Percentiles rank a stretch among this genome's conserved stretches.
These are phyloP conservation scores for Tragelaphus imberbis DNA, from an alignment of 2,113 vertebrate species.

Conservation along the genomic window DNA sequence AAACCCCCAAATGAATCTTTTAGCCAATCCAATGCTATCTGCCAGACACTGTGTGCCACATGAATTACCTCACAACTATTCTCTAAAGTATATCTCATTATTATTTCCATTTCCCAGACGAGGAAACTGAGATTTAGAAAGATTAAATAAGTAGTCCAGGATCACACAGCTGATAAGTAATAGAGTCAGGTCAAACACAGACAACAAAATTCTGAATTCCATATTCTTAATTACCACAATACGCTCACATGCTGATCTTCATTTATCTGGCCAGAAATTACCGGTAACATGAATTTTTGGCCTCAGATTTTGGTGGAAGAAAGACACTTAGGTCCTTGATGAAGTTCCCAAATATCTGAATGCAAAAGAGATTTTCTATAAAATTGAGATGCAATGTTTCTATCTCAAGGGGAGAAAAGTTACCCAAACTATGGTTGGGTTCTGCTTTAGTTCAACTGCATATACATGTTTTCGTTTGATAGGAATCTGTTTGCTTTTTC, in stretches of 20 bases:
- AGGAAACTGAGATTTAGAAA: neutral
- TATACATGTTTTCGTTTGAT: neutral
- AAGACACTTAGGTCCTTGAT: neutral
- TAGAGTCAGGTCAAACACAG: neutral
- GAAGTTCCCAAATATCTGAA: slow-evolving; percentile 19
- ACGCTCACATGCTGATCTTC: neutral
- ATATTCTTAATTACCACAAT: neutral
- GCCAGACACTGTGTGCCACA: neutral
- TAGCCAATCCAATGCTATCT: neutral
- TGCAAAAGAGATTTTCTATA: neutral
- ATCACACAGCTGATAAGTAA: neutral
- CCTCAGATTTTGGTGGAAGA: neutral
- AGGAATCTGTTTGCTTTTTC: neutral
- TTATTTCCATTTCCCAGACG: neutral
- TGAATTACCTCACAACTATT: neutral
- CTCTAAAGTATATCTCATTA: neutral
- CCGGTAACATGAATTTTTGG: neutral
- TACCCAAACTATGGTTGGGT: neutral
- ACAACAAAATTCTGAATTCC: neutral
- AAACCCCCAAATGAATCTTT: neutral
- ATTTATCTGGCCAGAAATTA: neutral
- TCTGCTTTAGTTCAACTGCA: neutral
- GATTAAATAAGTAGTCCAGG: neutral
- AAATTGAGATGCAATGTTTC: neutral
- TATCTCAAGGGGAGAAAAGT: neutral